Evolutionary conservation across 2,888 invertebrate species (phyloP).

Genomic region (Macroteleia sp.): DNA sequence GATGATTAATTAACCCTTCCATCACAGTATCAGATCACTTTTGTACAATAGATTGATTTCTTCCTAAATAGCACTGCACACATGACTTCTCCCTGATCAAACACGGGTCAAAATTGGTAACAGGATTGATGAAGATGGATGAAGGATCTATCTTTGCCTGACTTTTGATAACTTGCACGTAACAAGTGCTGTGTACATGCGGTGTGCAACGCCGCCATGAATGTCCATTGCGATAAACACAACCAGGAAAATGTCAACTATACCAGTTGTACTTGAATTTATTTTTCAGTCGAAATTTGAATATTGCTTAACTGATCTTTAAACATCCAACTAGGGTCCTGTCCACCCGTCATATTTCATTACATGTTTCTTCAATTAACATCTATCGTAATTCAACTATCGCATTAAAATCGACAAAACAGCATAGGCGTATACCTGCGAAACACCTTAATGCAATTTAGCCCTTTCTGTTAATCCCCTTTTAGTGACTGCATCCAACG

Average conservation of each 20-base stretch:
- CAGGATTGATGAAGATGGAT: neutral
- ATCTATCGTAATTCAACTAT: neutral
- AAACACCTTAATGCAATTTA: slow-evolving; percentile 50
- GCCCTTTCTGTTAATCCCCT: slow-evolving; percentile 31
- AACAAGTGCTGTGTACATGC: neutral
- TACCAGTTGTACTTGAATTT: too few relatives aligned
- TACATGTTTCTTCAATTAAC: neutral
- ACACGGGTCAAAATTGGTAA: neutral
- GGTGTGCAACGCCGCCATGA: slow-evolving; percentile 26
- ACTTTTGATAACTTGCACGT: neutral
- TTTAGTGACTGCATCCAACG: neutral
- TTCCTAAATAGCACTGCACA: slow-evolving; percentile 1
- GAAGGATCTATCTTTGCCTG: neutral
- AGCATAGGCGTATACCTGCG: slow-evolving; percentile 49
- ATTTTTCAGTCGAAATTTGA: too few relatives aligned
- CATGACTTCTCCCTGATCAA: neutral
- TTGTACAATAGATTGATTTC: neutral
- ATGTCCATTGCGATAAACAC: slow-evolving; percentile 23
- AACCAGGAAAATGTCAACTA: neutral
- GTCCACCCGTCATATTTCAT: slow-evolving; percentile 7
- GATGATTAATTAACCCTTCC: neutral
- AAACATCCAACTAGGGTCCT: neutral
- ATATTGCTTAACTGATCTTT: neutral
- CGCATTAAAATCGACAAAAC: neutral
- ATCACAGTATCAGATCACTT: neutral